Conservation (phyloP, 53 echinoderm and acorn worm genomes). For the Actinopyga echinites region DNA sequence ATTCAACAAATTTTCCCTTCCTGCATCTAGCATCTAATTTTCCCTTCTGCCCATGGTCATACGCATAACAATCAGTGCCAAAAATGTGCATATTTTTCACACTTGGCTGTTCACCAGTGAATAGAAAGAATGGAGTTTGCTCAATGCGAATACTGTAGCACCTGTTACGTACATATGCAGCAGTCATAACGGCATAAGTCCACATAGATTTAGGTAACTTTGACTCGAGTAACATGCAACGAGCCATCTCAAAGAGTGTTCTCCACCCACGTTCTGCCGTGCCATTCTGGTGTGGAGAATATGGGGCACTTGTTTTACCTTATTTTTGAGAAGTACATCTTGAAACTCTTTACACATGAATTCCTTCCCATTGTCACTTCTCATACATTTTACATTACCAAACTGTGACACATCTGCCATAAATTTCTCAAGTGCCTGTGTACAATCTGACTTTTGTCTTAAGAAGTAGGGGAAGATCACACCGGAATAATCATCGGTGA, state of each 20-base stretch:
- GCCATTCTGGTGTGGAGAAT: conserved; percentile 61
- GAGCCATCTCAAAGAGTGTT: conserved; percentile 56
- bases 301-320: conserved; percentile 43
- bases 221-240: conserved; percentile 48
- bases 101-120: conserved; percentile 40
- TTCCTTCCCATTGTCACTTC: conserved; percentile 48
- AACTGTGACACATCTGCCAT: conserved; percentile 42
- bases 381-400: conserved; percentile 40
- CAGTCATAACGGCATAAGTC: conserved; percentile 45
- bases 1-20: conserved; percentile 40
- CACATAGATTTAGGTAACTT: conserved; percentile 35
- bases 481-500: conserved; percentile 57
- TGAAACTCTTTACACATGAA: conserved; percentile 40
- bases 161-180: conserved; percentile 50
- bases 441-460: conserved; percentile 15
- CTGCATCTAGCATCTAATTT: conserved; percentile 44
- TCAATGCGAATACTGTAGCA: conserved; percentile 31
- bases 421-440: conserved; percentile 32
- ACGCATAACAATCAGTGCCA: conserved; percentile 50
- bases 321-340: conserved; percentile 18
- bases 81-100: conserved; percentile 19
- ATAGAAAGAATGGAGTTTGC: conserved; percentile 20
- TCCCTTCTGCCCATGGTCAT: conserved; percentile 24
- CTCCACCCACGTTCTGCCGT: conserved; percentile 55
- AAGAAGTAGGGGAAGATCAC: conserved; percentile 36